Base-by-base conservation (phyloP, 2,888 invertebrate genomes). In the Eledona agricola region DNA sequence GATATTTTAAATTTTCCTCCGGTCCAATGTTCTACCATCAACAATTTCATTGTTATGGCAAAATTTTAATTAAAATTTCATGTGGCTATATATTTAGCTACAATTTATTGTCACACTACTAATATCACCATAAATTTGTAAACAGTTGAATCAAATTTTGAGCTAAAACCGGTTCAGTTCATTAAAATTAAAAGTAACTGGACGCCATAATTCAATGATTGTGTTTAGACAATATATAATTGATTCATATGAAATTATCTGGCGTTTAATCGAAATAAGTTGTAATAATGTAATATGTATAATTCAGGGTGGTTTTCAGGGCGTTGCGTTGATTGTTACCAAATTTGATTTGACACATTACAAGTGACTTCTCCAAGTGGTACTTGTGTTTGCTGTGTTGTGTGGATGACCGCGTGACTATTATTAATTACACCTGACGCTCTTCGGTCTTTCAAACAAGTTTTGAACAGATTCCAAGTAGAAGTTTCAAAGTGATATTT, bases 341-440 rank as follows among this genome's bases (percentile, higher is more conserved):
- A 40, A 28, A 40, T 40, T 38, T 40, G 40, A 40, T 40, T 28
- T 40, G 26, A n/a, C n/a, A n/a, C n/a, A 38, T 26, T 38, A 25
- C 26, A 40, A 40, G 40, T 40, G 40, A 40, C 22, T 26, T 40
- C 25, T 15, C 5, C 28, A 15, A 40, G 40, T 40, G 40, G 26
- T 40, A 28, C 20, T 42, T 12, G 11, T 19, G 34, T 35, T 35
- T 22, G 12, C 22, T 31, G 20, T 42, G 37, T 37, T 37, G 23
- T 37, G 29, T 15, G 31, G 42, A 29, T 42, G 42, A 42, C 42
- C 42, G 42, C 31, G 12, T 15, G 42, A 31, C 42, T 42, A 20
- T 42, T 42, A 42, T 42, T 42, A 42, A 42, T 42, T 42, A 42
- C 42, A 42, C 31, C 42, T 42, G 20, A 42, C 42, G 42, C 25